Base-by-base conservation (phyloP, 1,140 invertebrate species). In the Idris sp. region DNA sequence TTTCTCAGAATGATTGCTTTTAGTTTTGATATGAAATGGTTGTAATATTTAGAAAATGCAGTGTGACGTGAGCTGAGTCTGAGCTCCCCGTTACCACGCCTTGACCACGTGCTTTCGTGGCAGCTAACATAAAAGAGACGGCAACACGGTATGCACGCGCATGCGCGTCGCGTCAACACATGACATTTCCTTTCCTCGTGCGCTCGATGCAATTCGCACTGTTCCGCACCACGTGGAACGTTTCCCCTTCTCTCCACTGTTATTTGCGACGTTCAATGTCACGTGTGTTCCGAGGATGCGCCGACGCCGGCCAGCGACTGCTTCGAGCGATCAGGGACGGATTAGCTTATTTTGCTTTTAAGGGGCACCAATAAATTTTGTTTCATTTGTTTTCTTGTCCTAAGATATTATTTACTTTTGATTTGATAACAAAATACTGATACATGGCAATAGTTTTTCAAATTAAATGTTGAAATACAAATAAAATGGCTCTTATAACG, bases 21-120 rank as follows among this genome's bases (percentile, higher is more conserved):
- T n/a, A n/a, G n/a, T n/a, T 26, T 46, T 4, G 0, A 22, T 19
- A 0, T 33, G 18, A 16, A 15, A 26, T 19, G 14, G 44, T 43
- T 8, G 36, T 44, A 65, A 16, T 22, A 30, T 19, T n/a, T 33
- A 44, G 43, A 69, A 71, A 71, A 38, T 62, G 40, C 35, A 44
- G 67, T 61, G 40, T 46, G 67, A 51, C 53, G 64, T 53, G 65
- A 72, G n/a, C 38, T 43, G 11, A 51, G 51, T 11, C 51, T 38
- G 35, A 35, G 6, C 35, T 22, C 30, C 51, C 18, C 51, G 33
- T 19, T 73, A 73, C 68, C 68, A 64, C 68, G 68, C 68, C 68
- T 73, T 58, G 43, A 74, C 68, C 75, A 77, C 75, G 75, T 77
- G 75, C 62, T 77, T 69, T 41, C 44, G 51, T 67, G 59, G 78